These are phyloP conservation scores for Archivesica marissinica DNA, from an alignment of 1,140 invertebrate genomes.

Conservation along the genomic window DNA sequence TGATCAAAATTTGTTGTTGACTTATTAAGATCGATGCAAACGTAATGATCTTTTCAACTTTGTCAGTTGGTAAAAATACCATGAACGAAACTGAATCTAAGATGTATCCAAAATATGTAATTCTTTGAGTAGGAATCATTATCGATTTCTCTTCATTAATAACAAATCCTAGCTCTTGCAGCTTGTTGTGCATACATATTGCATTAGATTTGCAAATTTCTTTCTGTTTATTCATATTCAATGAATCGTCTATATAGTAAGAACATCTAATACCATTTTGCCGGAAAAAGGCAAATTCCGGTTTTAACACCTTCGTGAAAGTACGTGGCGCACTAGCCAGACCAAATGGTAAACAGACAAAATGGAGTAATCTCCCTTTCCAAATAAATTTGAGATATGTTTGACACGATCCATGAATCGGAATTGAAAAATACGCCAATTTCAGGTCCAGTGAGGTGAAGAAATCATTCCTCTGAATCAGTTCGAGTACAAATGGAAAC, in stretches of 20 bases:
- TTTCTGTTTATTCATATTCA: conserved; percentile 45
- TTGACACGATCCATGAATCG: not conserved
- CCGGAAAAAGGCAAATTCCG: conserved; percentile 22
- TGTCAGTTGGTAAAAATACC: conserved; percentile 53
- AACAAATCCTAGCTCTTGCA: conserved; percentile 44
- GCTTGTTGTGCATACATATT: not conserved
- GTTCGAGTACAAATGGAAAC: conserved; percentile 37
- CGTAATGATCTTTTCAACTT: not conserved
- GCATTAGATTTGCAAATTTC: conserved; percentile 10
- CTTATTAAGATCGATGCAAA: not conserved
- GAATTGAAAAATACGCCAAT: conserved; percentile 35
- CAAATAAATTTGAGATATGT: conserved; percentile 36
- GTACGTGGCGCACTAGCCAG: conserved; percentile 21
- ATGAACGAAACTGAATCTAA: conserved; percentile 61
- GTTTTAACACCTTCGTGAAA: conserved; percentile 38
- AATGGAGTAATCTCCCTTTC: not conserved
- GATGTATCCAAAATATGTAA: conserved; percentile 59
- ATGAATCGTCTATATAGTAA: conserved; percentile 65
- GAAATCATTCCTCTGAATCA: conserved; percentile 48
- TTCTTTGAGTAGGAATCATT: conserved; percentile 42
- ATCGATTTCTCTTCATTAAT: conserved; percentile 53
- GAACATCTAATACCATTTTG: conserved; percentile 32
- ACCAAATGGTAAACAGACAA: conserved; percentile 18
- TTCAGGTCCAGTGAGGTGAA: conserved; percentile 27
- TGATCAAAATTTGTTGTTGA: not conserved